Percentiles rank a stretch among this genome's conserved stretches.
Conservation (phyloP, 2,113 vertebrate species). For the Todiramphus saurophagus region DNA sequence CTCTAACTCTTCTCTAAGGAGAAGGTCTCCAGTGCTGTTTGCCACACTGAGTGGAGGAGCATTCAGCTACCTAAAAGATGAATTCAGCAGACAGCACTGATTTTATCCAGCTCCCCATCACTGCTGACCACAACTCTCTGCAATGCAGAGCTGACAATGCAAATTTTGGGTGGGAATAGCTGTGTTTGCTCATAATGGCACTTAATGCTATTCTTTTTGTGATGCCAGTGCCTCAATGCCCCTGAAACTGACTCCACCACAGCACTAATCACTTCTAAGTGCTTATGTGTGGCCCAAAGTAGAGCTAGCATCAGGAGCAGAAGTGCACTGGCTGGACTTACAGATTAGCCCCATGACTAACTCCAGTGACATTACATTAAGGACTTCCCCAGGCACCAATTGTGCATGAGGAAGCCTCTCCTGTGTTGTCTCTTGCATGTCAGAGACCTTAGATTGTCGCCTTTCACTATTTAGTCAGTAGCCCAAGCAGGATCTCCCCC, state of each 20-base stretch:
- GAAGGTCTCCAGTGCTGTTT: background rate
- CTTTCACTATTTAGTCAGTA: background rate
- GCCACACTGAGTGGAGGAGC: background rate
- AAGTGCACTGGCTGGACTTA: background rate
- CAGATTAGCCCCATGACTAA: background rate
- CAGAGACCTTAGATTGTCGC: background rate
- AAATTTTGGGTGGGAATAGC: background rate
- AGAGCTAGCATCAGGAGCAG: background rate
- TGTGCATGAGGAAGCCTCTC: background rate
- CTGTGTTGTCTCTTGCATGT: background rate
- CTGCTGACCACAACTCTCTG: background rate
- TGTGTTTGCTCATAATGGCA: background rate
- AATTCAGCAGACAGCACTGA: background rate
- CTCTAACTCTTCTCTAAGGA: background rate
- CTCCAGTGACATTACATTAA: fast-evolving
- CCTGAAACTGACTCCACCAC: background rate
- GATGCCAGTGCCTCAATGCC: background rate
- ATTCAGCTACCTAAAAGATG: background rate
- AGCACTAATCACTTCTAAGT: background rate
- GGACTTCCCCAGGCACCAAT: background rate
- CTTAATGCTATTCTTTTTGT: background rate
- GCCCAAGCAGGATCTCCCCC: background rate
- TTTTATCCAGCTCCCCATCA: background rate
- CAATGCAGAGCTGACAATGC: background rate
- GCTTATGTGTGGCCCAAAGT: background rate